These are phyloP conservation scores for Stomatorhinus ivindoensis DNA, from an alignment of 2,113 vertebrate genomes.

Conservation along the genomic window DNA sequence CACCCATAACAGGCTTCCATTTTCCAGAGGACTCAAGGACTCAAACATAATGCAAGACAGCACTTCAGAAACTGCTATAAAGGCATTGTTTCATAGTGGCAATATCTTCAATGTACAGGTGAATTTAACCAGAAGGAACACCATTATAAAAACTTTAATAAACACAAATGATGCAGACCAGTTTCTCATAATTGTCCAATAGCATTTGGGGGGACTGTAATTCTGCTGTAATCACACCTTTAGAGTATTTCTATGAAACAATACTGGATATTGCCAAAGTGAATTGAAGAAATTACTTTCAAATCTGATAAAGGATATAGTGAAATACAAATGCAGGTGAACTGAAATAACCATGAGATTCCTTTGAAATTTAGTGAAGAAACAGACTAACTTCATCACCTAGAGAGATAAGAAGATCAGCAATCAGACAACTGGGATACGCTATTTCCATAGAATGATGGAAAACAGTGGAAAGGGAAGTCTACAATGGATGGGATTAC, in stretches of 20 bases:
- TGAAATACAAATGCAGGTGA: not conserved
- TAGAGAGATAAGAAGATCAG: not conserved
- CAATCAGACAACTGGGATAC: not conserved
- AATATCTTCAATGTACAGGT: not conserved
- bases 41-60: not conserved
- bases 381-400: not conserved
- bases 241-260: not conserved
- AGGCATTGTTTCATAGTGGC: not conserved
- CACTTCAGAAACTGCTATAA: not conserved
- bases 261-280: not conserved
- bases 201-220: not conserved
- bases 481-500: not conserved
- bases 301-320: not conserved
- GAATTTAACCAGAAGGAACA: not conserved
- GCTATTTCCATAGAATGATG: not conserved
- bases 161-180: not conserved
- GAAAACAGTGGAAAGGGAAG: not conserved
- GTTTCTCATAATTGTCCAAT: not conserved
- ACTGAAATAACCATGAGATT: not conserved
- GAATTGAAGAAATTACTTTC: not conserved
- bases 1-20: not conserved
- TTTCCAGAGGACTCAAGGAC: not conserved
- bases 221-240: not conserved
- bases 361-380: not conserved
- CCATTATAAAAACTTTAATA: not conserved